Base-by-base conservation (phyloP, 1,140 invertebrate genomes). In the Drosophila tropicalis region DNA sequence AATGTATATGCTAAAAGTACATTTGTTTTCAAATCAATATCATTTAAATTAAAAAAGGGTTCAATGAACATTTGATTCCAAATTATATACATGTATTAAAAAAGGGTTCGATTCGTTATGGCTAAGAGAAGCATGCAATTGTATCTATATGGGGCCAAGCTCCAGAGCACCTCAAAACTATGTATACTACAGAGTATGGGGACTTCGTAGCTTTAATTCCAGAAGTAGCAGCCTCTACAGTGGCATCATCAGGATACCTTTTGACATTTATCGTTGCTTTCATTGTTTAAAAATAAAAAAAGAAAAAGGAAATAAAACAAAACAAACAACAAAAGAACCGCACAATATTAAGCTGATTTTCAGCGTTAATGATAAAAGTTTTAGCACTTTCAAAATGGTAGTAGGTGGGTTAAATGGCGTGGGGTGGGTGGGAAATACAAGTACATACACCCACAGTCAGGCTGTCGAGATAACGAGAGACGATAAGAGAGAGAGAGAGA, bases 291-390 rank as follows among this genome's bases (percentile, higher is more conserved):
- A 6, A 5, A 22, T 19, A 17, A 40, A 17, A 40, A 13, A 29
- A 25, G 32, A 17, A 44, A n/a, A 44, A 15, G 1, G 15, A 41
- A 13, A 41, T 4, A 5, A 41, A 41, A 41, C 7, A 44, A 44
- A 17, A 44, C 13, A n/a, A 44, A 44, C 44, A 51, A 51, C 44
- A 51, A 51, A 51, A 57, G 51, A 67, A 76, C 67, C 73, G 70
- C 82, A 65, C 68, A 68, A 75, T 70, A 77, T 85, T 72, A 76
- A 87, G 83, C 83, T 79, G 83, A 87, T 83, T 87, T 73, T 62
- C 76, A 69, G 70, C 83, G 72, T 77, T 87, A 87, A 86, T 86
- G 83, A 87, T 83, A 87, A 82, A 86, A 86, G 83, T 86, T 86
- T 87, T 56, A 41, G 25, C 63, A 76, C 60, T 57, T 62, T 39